A percentile compares a stretch with the other conserved stretches of the same genome.
Evolutionary conservation across 2,888 invertebrate species (phyloP).

Genomic region (Cordylochernes scorpioides): DNA sequence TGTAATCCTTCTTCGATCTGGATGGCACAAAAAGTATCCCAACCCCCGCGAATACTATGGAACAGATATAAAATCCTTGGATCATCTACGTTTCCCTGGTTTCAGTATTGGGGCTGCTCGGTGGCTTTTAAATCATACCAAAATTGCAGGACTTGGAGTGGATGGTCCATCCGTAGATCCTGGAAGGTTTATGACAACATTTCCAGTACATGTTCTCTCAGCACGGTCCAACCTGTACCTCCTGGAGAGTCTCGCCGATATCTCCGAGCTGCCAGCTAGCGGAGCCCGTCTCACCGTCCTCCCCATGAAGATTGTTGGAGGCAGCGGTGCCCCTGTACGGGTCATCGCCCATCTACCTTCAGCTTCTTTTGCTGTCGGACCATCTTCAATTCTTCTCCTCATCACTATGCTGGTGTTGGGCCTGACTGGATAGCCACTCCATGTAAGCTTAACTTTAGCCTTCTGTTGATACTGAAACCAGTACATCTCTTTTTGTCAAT

Average conservation of each 20-base stretch:
- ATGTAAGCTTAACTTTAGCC: too few relatives aligned
- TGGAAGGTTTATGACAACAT: conserved; percentile 25
- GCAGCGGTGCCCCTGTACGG: conserved; percentile 34
- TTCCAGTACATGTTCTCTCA: conserved; percentile 29
- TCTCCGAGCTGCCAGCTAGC: conserved; percentile 17
- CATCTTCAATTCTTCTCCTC: too few relatives aligned
- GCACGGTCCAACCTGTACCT: conserved; percentile 24
- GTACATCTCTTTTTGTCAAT: too few relatives aligned
- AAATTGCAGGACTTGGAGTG: conserved; percentile 35
- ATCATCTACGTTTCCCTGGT: conserved; percentile 21
- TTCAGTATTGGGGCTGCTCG: conserved; percentile 32
- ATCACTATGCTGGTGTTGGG: too few relatives aligned
- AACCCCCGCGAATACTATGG: conserved; percentile 12
- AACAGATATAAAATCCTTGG: conserved; percentile 4
- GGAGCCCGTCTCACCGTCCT: conserved; percentile 23
- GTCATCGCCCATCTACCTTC: conserved; percentile 23
- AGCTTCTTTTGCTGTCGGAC: too few relatives aligned
- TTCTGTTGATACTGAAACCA: too few relatives aligned
- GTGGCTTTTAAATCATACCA: conserved; percentile 31
- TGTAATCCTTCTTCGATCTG: conserved; percentile 25
- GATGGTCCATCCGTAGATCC: conserved; percentile 37
- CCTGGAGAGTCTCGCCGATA: conserved; percentile 34
- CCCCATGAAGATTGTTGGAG: conserved; percentile 34
- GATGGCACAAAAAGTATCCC: conserved; percentile 20
- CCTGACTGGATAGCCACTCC: too few relatives aligned